Conservation (phyloP, 2,888 invertebrate species). For the Agriotes lineatus region DNA sequence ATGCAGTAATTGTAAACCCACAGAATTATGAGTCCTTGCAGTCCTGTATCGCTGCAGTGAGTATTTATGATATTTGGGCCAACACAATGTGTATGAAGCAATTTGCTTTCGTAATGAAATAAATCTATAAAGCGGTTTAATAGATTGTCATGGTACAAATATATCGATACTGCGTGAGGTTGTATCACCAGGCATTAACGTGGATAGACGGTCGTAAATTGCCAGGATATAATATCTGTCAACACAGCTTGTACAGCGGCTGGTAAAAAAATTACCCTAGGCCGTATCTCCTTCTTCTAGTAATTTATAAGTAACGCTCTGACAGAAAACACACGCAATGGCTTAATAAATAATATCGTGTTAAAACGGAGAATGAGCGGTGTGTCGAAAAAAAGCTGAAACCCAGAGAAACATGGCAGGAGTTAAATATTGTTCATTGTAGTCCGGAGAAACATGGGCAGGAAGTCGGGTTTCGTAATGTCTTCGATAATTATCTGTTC, state of each 20-base stretch:
- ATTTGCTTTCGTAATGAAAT: conserved; percentile 12
- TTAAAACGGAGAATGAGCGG: neutral
- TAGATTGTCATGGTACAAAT: conserved; percentile 12
- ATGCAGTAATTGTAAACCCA: neutral
- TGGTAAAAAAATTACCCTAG: neutral
- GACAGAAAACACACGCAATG: neutral
- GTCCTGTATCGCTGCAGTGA: neutral
- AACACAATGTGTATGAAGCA: conserved; percentile 12
- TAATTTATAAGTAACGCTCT: neutral
- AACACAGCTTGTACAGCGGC: conserved; percentile 3
- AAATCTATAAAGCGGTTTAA: conserved; percentile 10
- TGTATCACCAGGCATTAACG: conserved; percentile 7
- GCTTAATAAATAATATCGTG: neutral
- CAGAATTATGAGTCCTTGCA: conserved; percentile 1
- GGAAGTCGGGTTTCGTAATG: too few relatives aligned
- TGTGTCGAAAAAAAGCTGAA: neutral
- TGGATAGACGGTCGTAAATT: neutral
- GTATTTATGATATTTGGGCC: conserved; percentile 13
- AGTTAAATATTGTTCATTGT: neutral
- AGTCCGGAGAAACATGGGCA: too few relatives aligned
- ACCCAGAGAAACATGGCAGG: neutral
- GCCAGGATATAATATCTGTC: conserved; percentile 6
- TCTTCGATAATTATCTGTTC: neutral
- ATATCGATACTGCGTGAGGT: conserved; percentile 7
- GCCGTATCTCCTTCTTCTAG: conserved; percentile 4